Conservation (phyloP, 2,888 invertebrate genomes). For the Nomada fabriciana region DNA sequence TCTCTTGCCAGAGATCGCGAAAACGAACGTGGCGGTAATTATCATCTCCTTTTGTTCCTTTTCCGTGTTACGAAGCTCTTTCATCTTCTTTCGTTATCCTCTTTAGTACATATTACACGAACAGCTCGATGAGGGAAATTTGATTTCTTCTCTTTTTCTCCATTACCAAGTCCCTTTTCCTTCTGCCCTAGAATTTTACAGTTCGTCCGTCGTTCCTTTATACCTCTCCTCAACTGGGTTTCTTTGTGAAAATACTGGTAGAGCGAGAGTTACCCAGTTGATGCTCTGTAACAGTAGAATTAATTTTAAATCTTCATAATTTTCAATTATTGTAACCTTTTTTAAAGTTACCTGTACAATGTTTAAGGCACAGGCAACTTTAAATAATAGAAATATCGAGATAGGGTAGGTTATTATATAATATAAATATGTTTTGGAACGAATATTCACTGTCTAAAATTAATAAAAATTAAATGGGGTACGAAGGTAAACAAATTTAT, state of each 20-base stretch:
- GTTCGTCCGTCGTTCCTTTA: not conserved
- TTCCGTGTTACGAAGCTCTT: not conserved
- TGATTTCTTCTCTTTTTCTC: constrained; percentile 29
- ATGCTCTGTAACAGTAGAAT: no score
- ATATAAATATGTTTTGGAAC: no score
- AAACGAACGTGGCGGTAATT: constrained; percentile 42
- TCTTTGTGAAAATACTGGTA: constrained; percentile 21
- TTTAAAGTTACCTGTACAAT: no score
- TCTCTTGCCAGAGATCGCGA: constrained; percentile 25
- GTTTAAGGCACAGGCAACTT: no score
- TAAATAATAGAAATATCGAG: no score
- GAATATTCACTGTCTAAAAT: no score
- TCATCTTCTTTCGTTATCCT: constrained; percentile 17
- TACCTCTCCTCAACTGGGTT: not conserved
- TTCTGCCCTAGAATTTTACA: not conserved
- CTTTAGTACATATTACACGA: constrained; percentile 12
- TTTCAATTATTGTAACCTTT: no score
- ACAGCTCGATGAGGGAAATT: constrained; percentile 32
- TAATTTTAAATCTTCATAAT: no score
- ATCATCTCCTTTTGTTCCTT: constrained; percentile 26
- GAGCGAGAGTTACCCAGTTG: no score
- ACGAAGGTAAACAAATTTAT: no score
- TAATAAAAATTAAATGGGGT: no score
- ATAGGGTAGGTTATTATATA: no score
- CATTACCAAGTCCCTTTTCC: constrained; percentile 5